Conservation (phyloP, 2,113 vertebrate species). For the Bombycilla garrulus region DNA sequence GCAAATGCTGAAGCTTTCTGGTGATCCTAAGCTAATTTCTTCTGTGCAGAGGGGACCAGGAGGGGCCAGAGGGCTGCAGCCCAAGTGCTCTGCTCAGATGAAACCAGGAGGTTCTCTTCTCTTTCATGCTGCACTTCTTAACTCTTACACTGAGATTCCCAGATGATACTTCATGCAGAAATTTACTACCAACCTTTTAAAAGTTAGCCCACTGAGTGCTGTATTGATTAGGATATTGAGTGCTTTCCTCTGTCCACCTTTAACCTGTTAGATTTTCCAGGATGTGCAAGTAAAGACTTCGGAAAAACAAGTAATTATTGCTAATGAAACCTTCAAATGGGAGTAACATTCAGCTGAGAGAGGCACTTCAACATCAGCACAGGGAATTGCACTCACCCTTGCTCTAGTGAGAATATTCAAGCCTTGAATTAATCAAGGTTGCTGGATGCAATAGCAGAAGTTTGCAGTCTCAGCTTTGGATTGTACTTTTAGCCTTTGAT, state of each 20-base stretch:
- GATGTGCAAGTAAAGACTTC: neutral
- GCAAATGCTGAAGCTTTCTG: neutral
- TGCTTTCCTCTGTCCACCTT: neutral
- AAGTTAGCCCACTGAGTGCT: neutral
- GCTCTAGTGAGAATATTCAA: neutral
- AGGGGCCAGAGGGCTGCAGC: neutral
- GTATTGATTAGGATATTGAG: neutral
- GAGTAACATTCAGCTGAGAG: neutral
- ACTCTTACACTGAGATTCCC: neutral
- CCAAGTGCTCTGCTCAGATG: neutral
- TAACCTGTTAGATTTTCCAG: neutral
- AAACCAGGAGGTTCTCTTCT: neutral
- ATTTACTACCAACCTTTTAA: neutral
- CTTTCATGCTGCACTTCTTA: fast-evolving
- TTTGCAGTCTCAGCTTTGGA: neutral
- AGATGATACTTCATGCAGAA: neutral
- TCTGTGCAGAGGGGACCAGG: neutral
- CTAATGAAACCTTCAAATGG: neutral
- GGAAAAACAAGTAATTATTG: neutral
- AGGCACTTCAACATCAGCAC: neutral
- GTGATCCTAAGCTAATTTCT: neutral
- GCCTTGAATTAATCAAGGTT: neutral
- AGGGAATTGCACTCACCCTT: neutral
- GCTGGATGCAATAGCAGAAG: neutral
- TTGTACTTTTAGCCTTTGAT: neutral